A percentile compares a stretch with the other conserved stretches of the same genome.
Evolutionary conservation across 1,140 invertebrate species (phyloP).

Genomic region (Psilanteris sp.): DNA sequence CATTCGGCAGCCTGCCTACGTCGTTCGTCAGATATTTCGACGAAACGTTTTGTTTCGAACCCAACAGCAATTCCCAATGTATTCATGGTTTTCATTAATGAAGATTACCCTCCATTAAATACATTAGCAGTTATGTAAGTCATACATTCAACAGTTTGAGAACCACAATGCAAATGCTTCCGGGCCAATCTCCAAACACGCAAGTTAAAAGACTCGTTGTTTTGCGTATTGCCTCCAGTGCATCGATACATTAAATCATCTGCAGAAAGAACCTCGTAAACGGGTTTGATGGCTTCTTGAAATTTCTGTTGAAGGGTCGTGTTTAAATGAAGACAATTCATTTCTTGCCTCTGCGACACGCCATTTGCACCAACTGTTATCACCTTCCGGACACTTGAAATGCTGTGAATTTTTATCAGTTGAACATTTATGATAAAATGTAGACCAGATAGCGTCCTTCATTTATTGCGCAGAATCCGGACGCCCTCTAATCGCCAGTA

Average conservation of each 20-base stretch:
- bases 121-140: constrained; percentile 3
- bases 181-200: constrained; percentile 9
- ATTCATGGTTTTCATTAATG: no score
- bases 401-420: constrained; percentile 59
- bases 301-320: constrained; percentile 11
- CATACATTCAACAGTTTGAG: no score
- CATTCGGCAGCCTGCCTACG: constrained; percentile 8
- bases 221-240: constrained; percentile 20
- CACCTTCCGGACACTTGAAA: constrained; percentile 46
- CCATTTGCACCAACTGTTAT: constrained; percentile 58
- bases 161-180: no score
- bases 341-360: neutral
- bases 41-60: neutral
- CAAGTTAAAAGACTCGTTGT: constrained; percentile 17
- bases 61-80: neutral
- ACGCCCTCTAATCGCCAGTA: constrained; percentile 32
- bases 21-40: neutral
- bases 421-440: constrained; percentile 53
- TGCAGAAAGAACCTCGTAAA: constrained; percentile 14
- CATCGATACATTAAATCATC: constrained; percentile 20
- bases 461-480: constrained; percentile 50
- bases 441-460: constrained; percentile 55
- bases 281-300: constrained; percentile 16
- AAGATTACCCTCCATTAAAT: neutral
- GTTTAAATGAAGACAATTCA: constrained; percentile 9